Evolutionary conservation across 2,888 invertebrate species (phyloP).

Genomic region (Sthenelais limicola): DNA sequence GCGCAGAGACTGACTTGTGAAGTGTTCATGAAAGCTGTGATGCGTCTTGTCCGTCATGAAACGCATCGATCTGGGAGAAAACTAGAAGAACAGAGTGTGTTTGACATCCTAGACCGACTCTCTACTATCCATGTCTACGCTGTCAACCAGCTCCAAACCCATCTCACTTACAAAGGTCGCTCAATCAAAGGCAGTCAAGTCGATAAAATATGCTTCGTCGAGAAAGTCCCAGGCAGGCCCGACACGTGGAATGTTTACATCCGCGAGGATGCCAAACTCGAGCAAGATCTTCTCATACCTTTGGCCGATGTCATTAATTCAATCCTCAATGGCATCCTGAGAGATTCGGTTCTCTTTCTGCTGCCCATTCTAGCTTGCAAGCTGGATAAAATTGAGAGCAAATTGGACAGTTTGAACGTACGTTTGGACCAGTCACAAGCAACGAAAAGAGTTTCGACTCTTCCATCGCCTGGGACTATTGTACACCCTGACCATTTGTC

Average conservation of each 20-base stretch:
- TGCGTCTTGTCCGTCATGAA: slow-evolving; percentile 47
- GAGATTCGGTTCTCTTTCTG: slow-evolving; percentile 49
- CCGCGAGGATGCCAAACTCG: slow-evolving; percentile 37
- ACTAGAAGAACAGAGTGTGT: slow-evolving; percentile 44
- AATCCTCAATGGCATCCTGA: slow-evolving; percentile 49
- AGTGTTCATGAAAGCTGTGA: slow-evolving; percentile 45
- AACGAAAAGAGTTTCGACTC: slow-evolving; percentile 1
- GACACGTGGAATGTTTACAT: slow-evolving; percentile 48
- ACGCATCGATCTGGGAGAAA: slow-evolving; percentile 41
- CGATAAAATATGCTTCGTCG: slow-evolving; percentile 49
- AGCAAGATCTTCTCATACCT: slow-evolving; percentile 50
- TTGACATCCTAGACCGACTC: slow-evolving; percentile 44
- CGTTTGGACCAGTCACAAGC: slow-evolving; percentile 42
- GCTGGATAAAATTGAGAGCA: slow-evolving; percentile 43
- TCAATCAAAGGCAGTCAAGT: slow-evolving; percentile 46
- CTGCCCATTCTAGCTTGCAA: slow-evolving; percentile 49
- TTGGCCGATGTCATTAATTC: slow-evolving; percentile 50
- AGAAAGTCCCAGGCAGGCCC: slow-evolving; percentile 27
- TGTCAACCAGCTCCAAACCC: slow-evolving; percentile 44
- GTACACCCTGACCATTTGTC: slow-evolving; percentile 40
- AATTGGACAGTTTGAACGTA: slow-evolving; percentile 47
- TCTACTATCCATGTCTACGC: slow-evolving; percentile 47
- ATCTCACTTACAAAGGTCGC: slow-evolving; percentile 44
- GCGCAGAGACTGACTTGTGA: slow-evolving; percentile 41
- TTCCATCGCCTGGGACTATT: slow-evolving; percentile 45